Conservation (phyloP, 2,113 vertebrate genomes). For the Butorides virescens region DNA sequence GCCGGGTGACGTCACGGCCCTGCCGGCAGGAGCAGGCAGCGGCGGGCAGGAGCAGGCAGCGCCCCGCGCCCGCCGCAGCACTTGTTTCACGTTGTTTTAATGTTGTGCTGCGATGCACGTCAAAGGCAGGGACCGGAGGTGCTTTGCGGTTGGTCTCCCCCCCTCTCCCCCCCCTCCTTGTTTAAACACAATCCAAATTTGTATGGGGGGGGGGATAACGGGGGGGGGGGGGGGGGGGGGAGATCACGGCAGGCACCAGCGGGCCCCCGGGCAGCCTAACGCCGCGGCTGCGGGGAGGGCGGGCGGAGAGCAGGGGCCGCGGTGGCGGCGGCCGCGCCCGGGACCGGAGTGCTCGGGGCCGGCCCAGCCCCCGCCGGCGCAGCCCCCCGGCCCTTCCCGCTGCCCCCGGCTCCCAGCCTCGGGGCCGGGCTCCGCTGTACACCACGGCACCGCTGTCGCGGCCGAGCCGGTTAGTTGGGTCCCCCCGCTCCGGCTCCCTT, state of each 20-base stretch:
- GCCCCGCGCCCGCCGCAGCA: constrained; percentile 63
- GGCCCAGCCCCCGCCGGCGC: no score
- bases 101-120: constrained; percentile 23
- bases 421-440: not conserved
- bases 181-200: not conserved
- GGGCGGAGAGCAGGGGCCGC: not conserved
- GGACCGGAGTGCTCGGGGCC: not conserved
- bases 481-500: not conserved
- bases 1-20: constrained; percentile 95
- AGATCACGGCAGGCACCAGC: not conserved
- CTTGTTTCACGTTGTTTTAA: constrained; percentile 51
- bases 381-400: not conserved
- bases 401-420: not conserved
- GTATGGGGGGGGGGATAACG: not conserved
- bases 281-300: not conserved
- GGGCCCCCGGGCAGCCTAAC: not conserved
- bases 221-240: not conserved
- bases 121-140: constrained; percentile 28
- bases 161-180: not conserved
- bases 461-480: not conserved
- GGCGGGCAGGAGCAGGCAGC: constrained; percentile 65
- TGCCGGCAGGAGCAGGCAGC: constrained; percentile 77
- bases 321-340: not conserved
- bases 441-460: not conserved
- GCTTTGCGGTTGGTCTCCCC: not conserved